Conservation (phyloP, 2,888 invertebrate species). For the Drosophila sordidula region DNA sequence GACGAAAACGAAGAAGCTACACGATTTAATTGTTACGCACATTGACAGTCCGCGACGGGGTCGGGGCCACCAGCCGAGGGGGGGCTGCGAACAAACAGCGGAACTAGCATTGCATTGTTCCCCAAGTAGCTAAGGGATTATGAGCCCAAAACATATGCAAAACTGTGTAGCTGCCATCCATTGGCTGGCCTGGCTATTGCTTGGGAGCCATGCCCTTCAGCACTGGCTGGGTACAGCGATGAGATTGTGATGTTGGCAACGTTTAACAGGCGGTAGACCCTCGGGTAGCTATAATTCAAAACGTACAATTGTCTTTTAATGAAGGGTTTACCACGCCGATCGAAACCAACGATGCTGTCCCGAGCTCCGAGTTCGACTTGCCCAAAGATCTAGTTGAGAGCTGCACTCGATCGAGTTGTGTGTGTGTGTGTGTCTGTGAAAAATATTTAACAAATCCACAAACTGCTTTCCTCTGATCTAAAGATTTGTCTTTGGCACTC, state of each 20-base stretch:
- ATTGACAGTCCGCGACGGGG: constrained; percentile 58
- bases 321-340: constrained; percentile 27
- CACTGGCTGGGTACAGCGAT: constrained; percentile 21
- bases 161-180: constrained; percentile 26
- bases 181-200: constrained; percentile 10
- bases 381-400: not conserved
- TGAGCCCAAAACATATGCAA: constrained; percentile 59
- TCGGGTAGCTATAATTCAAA: constrained; percentile 44
- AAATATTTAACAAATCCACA: not conserved
- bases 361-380: constrained; percentile 25
- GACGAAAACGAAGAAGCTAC: constrained; percentile 63
- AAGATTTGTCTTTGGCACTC: not conserved
- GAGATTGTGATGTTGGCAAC: constrained; percentile 40
- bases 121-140: constrained; percentile 35
- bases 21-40: constrained; percentile 84
- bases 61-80: not conserved
- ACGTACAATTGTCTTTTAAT: constrained; percentile 54
- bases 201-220: constrained; percentile 35
- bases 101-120: constrained; percentile 44
- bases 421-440: constrained; percentile 1
- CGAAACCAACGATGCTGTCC: constrained; percentile 20
- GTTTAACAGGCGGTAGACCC: constrained; percentile 17
- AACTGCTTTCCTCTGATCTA: not conserved
- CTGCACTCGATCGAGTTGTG: not conserved
- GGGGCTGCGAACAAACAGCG: constrained; percentile 13